Conservation (phyloP, 2,888 invertebrate genomes). For the Amiota mariae region DNA sequence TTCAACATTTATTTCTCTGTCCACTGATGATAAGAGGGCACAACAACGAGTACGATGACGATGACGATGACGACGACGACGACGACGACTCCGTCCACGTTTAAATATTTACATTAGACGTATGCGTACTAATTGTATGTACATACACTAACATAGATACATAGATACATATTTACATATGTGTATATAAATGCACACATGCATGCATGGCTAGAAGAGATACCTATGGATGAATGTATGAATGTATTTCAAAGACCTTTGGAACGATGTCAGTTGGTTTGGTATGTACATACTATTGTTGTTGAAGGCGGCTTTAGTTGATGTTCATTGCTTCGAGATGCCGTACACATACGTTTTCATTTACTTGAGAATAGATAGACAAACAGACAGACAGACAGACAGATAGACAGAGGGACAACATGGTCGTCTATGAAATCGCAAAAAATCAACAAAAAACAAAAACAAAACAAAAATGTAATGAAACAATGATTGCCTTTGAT, state of each 20-base stretch:
- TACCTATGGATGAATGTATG: no score
- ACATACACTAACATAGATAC: constrained; percentile 16
- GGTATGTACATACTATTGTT: no score
- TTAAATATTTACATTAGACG: constrained; percentile 54
- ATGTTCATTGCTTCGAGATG: not conserved
- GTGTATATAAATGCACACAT: not conserved
- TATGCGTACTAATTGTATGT: constrained; percentile 55
- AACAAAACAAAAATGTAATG: no score
- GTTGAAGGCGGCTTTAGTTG: constrained; percentile 3
- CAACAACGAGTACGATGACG: no score
- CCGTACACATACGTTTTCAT: constrained; percentile 9
- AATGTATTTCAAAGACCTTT: not conserved
- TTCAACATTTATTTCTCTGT: not conserved
- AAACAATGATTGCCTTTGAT: no score
- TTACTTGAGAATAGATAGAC: constrained; percentile 2
- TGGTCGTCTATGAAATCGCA: no score
- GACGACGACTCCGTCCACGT: constrained; percentile 44
- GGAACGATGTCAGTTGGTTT: not conserved
- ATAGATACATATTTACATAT: not conserved
- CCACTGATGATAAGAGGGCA: not conserved
- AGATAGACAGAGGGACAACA: not conserved
- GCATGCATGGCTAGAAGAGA: not conserved
- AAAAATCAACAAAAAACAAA: no score
- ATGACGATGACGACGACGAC: not conserved
- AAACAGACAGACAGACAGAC: not conserved